A percentile compares a stretch with the other conserved stretches of the same genome.
Evolutionary conservation across 1,140 invertebrate genomes (phyloP).

Genomic region (Brachystomella parvula): DNA sequence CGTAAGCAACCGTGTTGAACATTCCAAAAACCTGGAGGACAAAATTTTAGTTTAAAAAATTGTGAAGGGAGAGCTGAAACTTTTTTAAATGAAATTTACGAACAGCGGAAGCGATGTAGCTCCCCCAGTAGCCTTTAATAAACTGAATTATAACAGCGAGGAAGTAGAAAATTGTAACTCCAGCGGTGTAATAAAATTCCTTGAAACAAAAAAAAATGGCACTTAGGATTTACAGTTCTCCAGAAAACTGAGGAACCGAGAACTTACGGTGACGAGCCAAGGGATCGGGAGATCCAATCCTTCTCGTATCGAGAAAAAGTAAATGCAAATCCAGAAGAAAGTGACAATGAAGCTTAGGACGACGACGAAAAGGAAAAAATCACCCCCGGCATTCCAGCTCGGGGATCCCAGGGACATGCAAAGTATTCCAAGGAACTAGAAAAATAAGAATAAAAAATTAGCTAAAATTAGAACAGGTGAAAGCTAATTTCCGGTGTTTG

Average conservation of each 20-base stretch:
- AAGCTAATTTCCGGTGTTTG: neutral
- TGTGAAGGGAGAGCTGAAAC: no score
- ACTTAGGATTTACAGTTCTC: neutral
- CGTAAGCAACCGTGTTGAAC: constrained; percentile 71
- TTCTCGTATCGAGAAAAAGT: constrained; percentile 67
- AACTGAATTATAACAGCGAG: constrained; percentile 72
- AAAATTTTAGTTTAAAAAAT: constrained; percentile 19
- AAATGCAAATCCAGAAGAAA: constrained; percentile 69
- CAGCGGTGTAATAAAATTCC: constrained; percentile 67
- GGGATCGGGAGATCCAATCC: constrained; percentile 67
- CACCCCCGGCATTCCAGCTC: constrained; percentile 51
- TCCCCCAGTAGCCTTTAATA: constrained; percentile 42
- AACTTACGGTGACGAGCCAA: constrained; percentile 64
- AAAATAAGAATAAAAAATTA: no score
- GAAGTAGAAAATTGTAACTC: constrained; percentile 62
- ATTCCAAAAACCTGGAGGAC: constrained; percentile 64
- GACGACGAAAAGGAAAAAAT: constrained; percentile 76
- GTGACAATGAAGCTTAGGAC: constrained; percentile 70
- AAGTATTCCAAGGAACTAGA: constrained; percentile 67
- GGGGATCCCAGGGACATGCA: constrained; percentile 68
- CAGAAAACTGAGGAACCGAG: constrained; percentile 1
- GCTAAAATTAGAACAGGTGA: neutral
- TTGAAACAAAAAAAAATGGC: constrained; percentile 46
- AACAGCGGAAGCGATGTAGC: constrained; percentile 66
- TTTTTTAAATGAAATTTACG: constrained; percentile 38